Evolutionary conservation across 2,797 vertebrate genomes (phyloP).

Genomic region (Myioborus miniatus): DNA sequence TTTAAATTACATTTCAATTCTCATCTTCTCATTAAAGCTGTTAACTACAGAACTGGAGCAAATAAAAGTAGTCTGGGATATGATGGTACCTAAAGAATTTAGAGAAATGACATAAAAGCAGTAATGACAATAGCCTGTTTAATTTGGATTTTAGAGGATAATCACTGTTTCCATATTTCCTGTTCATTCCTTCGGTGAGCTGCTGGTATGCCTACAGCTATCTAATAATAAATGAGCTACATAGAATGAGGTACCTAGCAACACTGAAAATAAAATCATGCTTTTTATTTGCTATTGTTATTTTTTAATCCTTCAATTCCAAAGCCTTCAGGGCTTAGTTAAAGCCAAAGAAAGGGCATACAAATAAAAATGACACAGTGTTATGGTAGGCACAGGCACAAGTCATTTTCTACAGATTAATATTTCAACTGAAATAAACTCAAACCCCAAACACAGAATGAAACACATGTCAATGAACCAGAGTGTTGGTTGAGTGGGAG

Average conservation of each 20-base stretch:
- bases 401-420: constrained; percentile 49
- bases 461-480: background rate
- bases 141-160: constrained; percentile 71
- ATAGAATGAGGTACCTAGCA: constrained; percentile 47
- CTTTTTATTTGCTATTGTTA: constrained; percentile 75
- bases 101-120: constrained; percentile 32
- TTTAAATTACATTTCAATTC: background rate
- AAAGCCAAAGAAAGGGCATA: constrained; percentile 60
- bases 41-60: constrained; percentile 36
- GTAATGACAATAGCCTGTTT: constrained; percentile 50
- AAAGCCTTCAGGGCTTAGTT: constrained; percentile 61
- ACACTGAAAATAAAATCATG: constrained; percentile 57
- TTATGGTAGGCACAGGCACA: background rate
- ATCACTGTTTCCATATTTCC: constrained; percentile 62
- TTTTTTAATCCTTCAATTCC: constrained; percentile 72
- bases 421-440: constrained; percentile 51
- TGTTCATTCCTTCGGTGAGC: background rate
- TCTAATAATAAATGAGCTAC: constrained; percentile 65
- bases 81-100: background rate
- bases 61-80: background rate
- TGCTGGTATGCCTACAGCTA: constrained; percentile 53
- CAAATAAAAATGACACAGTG: constrained; percentile 67
- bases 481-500: background rate
- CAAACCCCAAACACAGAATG: background rate
- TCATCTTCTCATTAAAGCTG: background rate